Conservation (phyloP, 2,113 vertebrate genomes). For the Atlantisia rogersi region DNA sequence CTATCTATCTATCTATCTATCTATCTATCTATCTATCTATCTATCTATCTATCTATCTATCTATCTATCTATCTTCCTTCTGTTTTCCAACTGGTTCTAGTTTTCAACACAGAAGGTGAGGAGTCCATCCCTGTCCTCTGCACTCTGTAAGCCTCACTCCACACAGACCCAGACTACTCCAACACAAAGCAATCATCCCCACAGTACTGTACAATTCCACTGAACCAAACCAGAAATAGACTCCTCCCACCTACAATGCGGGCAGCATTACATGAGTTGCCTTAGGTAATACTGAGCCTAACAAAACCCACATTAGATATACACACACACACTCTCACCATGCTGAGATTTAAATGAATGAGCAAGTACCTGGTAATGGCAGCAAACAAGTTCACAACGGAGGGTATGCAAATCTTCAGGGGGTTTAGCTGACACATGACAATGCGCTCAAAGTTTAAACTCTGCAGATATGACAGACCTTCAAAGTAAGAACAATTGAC, state of each 20-base stretch:
- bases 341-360: not conserved
- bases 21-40: no score
- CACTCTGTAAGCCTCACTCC: not conserved
- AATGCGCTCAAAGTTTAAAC: conserved; percentile 92
- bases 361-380: conserved; percentile 88
- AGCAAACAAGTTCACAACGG: conserved; percentile 92
- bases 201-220: not conserved
- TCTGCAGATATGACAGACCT: conserved; percentile 92
- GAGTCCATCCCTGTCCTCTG: not conserved
- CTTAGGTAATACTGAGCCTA: not conserved
- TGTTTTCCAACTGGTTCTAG: not conserved
- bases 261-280: not conserved
- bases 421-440: conserved; percentile 97
- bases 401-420: conserved; percentile 92
- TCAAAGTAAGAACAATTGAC: not conserved
- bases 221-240: not conserved
- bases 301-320: not conserved
- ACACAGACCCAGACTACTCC: not conserved
- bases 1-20: no score
- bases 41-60: no score
- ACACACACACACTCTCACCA: not conserved
- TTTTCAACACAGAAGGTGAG: not conserved
- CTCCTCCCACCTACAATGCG: not conserved
- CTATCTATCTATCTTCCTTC: not conserved
- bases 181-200: not conserved